Evolutionary conservation across 1,140 invertebrate species (phyloP), one percentile per base, ranked within the genome.

Genomic region (Penaeus indicus): DNA sequence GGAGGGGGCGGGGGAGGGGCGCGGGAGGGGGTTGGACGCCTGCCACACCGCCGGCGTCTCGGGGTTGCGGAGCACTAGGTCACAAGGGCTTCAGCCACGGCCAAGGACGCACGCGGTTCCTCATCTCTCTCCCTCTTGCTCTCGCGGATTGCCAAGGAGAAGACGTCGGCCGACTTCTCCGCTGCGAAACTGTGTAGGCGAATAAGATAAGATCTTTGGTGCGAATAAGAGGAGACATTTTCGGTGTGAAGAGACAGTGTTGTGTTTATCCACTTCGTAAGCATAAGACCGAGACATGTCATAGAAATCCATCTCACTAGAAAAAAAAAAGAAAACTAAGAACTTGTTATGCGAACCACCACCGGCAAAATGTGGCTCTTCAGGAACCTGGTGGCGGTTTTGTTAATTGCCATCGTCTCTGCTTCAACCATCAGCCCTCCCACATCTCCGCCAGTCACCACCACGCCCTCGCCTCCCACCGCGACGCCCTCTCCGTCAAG

Each of bases 41-140:
- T 81, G 77, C 85, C 77, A 67, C 61, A 25, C 21, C 54, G 77
- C 38, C 63, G 61, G 32, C 64, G 85, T 11, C n/a, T 38, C 38
- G 32, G 62, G 25, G 77, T 63, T 64, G 63, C 77, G 62, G 27
- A 63, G n/a, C 85, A 80, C 62, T 81, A 81, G 85, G 85, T 86
- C 85, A 86, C 77, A 80, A 25, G 42, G 13, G 38, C 61, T 63
- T 38, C 63, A 22, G 85, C 67, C 82, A 86, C 72, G 83, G 81
- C 72, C 89, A 87, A 87, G 89, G 89, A 54, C 72, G 78, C 67
- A 47, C 64, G 60, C 67, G 67, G 62, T n/a, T 78, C 75, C 62
- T 38, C 47, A 64, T 27, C n/a, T 78, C 84, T 11, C 22, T 18
- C 38, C n/a, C 27, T 19, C 19, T 22, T 1, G 38, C 38, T 60